Base-by-base conservation (phyloP, 2,888 invertebrate genomes). In the Drosophila kambysellisi region DNA sequence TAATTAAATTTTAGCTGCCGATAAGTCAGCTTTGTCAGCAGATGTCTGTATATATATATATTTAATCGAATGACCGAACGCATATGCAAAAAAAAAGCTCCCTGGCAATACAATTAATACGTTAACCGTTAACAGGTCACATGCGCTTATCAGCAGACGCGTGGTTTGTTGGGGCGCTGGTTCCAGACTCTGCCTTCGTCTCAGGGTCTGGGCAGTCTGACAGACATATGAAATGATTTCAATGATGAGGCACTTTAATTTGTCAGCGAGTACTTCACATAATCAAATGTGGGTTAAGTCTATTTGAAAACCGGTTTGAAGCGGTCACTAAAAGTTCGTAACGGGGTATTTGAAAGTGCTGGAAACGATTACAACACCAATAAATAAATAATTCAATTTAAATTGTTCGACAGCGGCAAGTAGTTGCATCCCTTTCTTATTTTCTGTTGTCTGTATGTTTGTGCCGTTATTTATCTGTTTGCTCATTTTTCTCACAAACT, bases 121-220 rank as follows among this genome's bases (percentile, higher is more conserved):
- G 35, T 52, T 58, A 50, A 50, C 72, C 56, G 35, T 50, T 58
- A 51, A 50, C 72, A 62, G 89, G 84, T 89, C 89, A 85, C 85
- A 89, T 89, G 84, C 82, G 76, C 87, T 87, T 85, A 85, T 85
- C 89, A 87, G 52, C 57, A 46, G 46, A 71, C 50, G 60, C 63
- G 67, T 73, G 70, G 58, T 51, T 20, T 25, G 25, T 25, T 25
- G 15, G 46, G 15, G 46, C 46, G 8, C 15, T 46, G 37, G 33
- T 65, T 70, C 29, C 51, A 48, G 25, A 25, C 46, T 46, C 46
- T 32, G 53, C 15, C 29, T 54, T 50, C 51, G 29, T 53, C 58
- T 59, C 39, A 29, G 25, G n/a, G 37, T 32, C 46, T 59, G 43
- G 52, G 37, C 48, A 50, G 56, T 29, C 35, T 25, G 53, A 25